Evolutionary conservation across 2,888 invertebrate genomes (phyloP).

Genomic region (Drosophila borborema): DNA sequence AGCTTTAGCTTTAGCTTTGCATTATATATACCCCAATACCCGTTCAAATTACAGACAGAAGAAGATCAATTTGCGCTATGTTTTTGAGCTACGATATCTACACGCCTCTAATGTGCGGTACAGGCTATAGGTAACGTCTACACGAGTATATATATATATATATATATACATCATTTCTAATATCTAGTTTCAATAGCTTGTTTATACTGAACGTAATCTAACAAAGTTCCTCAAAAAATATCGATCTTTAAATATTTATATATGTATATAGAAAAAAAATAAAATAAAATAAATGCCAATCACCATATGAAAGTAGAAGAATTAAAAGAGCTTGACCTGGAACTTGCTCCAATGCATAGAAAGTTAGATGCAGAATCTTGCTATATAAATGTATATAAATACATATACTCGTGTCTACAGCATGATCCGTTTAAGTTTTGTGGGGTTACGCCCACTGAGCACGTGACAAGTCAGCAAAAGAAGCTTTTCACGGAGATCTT

Average conservation of each 20-base stretch:
- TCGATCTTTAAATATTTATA: neutral
- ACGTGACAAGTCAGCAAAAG: neutral
- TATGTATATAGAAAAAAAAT: neutral
- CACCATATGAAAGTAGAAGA: too few species aligned
- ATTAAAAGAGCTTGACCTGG: neutral
- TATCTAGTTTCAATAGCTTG: neutral
- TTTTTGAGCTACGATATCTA: too few species aligned
- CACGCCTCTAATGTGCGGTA: neutral
- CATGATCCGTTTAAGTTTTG: neutral
- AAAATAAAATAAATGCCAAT: too few species aligned
- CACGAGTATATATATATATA: too few species aligned
- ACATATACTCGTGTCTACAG: neutral
- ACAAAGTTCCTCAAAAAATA: neutral
- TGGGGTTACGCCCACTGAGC: neutral
- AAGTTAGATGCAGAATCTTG: neutral
- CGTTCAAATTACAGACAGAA: neutral
- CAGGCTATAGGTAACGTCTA: neutral
- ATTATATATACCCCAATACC: neutral
- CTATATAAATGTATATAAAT: too few species aligned
- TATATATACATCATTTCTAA: too few species aligned
- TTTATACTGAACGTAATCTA: neutral
- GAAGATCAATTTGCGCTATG: neutral
- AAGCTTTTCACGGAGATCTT: neutral
- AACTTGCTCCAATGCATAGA: neutral
- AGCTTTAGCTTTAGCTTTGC: neutral